Evolutionary conservation across 2,113 vertebrate species (phyloP), one percentile per base, ranked within the genome.

Genomic region (Athene cunicularia): DNA sequence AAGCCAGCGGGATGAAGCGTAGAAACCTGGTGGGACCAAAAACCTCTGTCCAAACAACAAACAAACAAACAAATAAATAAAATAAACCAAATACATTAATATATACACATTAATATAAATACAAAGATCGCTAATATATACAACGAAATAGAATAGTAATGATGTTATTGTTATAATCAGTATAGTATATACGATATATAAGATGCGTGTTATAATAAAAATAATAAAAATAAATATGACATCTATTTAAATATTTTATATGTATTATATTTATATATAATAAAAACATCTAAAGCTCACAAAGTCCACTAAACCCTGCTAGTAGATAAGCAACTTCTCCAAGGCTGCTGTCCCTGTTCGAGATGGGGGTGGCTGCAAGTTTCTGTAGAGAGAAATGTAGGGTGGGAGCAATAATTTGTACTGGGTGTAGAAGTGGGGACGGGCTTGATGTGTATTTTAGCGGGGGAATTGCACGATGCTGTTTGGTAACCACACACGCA

Each of bases 1-100:
- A 15, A 75, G 7, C 4, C 35, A 6, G 3, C 0, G 11, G 43
- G 37, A 47, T 1, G 12, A 64, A 14, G 4, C 2, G 1, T 33
- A 60, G 59, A 27, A 77, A 37, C 14, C 19, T 26, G 8, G 9
- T 28, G 14, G 18, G 23, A 33, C 6, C 45, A 47, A 22, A 72
- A 64, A 47, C 30, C 7, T 52, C 11, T 0, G 43, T 64, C 43
- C 18, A 12, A 49, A 39, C 10, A 66, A 35, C 11, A 49, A 13
- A 0, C 0, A 41, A 21, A 13, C 9, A 85, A 72, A 35, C 15
- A 28, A 35, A 50, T 8, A 27, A 72, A 64, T 59, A 37, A 12
- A 59, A 32, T 37, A 26, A 49, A 52, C 43, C 43, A 16, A 45
- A 17, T 45, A 45, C 43, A 45, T 45, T 45, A 43, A 45, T 45